Conservation (phyloP, 1,140 invertebrate species). For the Panagrolaimus sp. region DNA sequence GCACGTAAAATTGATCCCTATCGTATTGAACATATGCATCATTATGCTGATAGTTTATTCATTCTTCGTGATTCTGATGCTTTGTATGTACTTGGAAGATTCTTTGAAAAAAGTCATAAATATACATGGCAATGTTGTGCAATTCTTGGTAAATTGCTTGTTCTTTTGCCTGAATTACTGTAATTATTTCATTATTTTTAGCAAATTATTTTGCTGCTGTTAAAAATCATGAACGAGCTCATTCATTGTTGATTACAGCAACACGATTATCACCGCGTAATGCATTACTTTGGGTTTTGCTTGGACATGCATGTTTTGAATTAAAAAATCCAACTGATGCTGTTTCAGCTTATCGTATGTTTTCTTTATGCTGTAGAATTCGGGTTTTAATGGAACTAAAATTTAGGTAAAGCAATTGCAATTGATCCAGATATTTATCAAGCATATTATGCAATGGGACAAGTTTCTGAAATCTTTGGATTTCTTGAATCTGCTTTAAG, state of each 20-base stretch:
- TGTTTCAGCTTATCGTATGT: background rate
- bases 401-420: too few relatives aligned
- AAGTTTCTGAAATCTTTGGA: slow-evolving; percentile 3
- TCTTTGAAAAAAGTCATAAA: background rate
- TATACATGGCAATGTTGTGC: background rate
- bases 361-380: too few relatives aligned
- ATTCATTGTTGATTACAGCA: background rate
- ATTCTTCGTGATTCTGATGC: background rate
- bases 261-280: background rate
- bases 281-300: background rate
- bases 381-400: too few relatives aligned
- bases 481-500: background rate
- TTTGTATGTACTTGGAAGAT: background rate
- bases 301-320: background rate
- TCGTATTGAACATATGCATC: background rate
- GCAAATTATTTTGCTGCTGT: background rate
- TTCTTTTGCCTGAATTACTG: background rate
- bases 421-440: too few relatives aligned
- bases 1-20: background rate
- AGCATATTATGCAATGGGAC: background rate
- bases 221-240: background rate
- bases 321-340: background rate
- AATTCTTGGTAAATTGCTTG: background rate
- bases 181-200: background rate
- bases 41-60: background rate